Evolutionary conservation across 2,797 vertebrate genomes (phyloP).

Genomic region (Labeo calbasu): DNA sequence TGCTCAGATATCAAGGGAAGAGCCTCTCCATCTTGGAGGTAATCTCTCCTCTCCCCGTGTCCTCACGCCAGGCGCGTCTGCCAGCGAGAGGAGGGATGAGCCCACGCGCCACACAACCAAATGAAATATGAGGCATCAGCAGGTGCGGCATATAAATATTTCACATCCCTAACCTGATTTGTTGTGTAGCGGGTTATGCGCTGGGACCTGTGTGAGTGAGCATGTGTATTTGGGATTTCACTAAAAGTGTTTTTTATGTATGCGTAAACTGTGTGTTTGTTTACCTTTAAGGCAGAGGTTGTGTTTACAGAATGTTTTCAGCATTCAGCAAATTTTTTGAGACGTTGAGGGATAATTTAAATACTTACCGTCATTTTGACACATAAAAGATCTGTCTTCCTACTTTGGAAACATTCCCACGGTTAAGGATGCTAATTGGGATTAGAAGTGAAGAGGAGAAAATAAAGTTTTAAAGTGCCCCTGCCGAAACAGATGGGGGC

Average conservation of each 20-base stretch:
- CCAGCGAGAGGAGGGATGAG: conserved; percentile 48
- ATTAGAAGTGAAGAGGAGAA: neutral
- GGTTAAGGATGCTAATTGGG: neutral
- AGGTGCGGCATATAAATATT: conserved; percentile 68
- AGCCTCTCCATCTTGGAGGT: conserved; percentile 41
- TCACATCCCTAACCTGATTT: conserved; percentile 60
- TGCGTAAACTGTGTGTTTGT: neutral
- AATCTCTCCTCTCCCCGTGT: conserved; percentile 32
- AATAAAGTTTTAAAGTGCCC: neutral
- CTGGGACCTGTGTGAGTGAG: conserved; percentile 19
- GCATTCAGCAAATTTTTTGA: neutral
- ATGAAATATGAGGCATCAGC: conserved; percentile 73
- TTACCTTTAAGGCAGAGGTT: neutral
- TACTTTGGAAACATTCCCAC: conserved; percentile 15
- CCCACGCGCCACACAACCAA: conserved; percentile 67
- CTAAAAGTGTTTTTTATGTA: neutral
- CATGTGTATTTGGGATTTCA: conserved; percentile 2
- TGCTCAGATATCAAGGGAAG: conserved; percentile 48
- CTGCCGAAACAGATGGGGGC: neutral
- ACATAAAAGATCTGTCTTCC: neutral
- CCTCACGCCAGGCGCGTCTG: conserved; percentile 40
- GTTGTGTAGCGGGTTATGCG: conserved; percentile 46
- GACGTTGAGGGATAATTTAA: neutral
- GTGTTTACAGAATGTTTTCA: neutral
- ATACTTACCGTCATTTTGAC: neutral